Conservation (phyloP, 1,140 invertebrate genomes). For the Rhopalosiphum padi region DNA sequence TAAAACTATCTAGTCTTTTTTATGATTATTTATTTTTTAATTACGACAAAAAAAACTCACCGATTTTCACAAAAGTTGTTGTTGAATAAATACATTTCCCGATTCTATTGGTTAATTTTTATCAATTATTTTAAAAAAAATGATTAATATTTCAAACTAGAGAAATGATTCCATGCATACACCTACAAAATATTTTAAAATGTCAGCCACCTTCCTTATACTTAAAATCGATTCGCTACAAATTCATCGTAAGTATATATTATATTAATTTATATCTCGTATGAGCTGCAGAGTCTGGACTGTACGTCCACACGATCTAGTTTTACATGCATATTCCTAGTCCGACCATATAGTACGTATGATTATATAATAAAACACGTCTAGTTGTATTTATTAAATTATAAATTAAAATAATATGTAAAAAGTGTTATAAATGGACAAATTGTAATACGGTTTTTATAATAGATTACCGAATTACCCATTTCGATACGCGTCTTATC, state of each 20-base stretch:
- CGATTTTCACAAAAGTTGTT: no score
- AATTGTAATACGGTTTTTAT: background rate
- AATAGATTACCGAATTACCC: background rate
- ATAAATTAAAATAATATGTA: background rate
- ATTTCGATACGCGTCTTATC: background rate
- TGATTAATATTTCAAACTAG: no score
- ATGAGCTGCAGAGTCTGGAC: background rate
- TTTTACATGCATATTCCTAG: background rate
- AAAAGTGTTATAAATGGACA: background rate
- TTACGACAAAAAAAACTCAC: background rate
- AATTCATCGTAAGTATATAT: background rate
- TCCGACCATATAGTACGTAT: background rate
- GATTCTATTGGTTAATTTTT: background rate
- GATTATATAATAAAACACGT: background rate
- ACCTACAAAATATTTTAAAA: background rate
- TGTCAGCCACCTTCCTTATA: background rate
- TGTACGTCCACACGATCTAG: background rate
- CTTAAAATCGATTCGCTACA: background rate
- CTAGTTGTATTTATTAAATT: background rate
- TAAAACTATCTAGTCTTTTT: background rate
- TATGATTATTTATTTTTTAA: background rate
- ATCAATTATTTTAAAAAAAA: background rate
- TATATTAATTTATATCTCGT: no score
- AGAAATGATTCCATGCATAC: no score
- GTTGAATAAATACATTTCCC: background rate